Evolutionary conservation across 2,797 vertebrate genomes (phyloP).

Genomic region (Sus cebifrons): DNA sequence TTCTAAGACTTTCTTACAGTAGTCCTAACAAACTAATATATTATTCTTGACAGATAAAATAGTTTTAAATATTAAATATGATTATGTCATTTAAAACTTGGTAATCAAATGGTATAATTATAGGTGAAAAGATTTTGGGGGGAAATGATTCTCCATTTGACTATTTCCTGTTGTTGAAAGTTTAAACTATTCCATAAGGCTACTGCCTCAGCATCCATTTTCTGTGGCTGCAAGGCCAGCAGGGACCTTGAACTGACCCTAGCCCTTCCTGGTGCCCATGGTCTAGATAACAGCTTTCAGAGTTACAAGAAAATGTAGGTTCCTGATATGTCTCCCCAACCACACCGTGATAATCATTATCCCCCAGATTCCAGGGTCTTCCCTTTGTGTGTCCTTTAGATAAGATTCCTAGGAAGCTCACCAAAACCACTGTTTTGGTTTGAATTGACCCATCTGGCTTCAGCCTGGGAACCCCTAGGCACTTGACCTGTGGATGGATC

Average conservation of each 20-base stretch:
- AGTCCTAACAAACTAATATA: not conserved
- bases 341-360: no score
- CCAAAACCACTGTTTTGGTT: not conserved
- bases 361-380: not conserved
- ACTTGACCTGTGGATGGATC: accelerated
- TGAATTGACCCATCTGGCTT: not conserved
- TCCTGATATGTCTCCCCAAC: not conserved
- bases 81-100: not conserved
- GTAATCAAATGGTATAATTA: not conserved
- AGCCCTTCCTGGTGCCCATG: no score
- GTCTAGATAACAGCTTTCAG: not conserved
- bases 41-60: not conserved
- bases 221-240: not conserved
- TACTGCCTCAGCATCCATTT: not conserved
- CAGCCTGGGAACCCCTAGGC: not conserved
- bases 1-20: not conserved
- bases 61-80: not conserved
- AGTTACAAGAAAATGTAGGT: not conserved
- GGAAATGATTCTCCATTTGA: not conserved
- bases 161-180: not conserved
- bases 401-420: not conserved
- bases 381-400: not conserved
- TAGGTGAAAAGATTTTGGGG: not conserved
- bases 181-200: not conserved
- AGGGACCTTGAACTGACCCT: not conserved